A percentile compares a stretch with the other conserved stretches of the same genome.
These are phyloP conservation scores for Acrocephalus scirpaceus DNA, from an alignment of 2,797 vertebrate species.

Conservation along the genomic window DNA sequence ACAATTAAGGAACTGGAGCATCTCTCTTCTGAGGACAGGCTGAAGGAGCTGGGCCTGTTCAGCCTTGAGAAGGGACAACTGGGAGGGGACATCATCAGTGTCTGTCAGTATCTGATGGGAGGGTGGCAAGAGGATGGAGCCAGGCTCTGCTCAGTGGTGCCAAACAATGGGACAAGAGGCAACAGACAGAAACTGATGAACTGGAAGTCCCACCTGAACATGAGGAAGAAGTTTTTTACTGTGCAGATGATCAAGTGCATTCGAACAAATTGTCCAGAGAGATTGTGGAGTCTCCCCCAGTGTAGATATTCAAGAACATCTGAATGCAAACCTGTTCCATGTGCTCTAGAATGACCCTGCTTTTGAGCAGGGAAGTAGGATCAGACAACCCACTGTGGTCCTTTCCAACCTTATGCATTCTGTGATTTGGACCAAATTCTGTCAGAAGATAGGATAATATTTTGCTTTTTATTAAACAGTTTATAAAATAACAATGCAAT, in stretches of 20 bases:
- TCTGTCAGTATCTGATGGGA: background rate
- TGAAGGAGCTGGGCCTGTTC: background rate
- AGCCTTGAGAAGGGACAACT: accelerated
- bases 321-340: background rate
- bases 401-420: background rate
- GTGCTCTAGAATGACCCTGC: background rate
- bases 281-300: background rate
- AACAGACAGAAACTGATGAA: accelerated
- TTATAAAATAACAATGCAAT: background rate
- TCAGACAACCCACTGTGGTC: background rate
- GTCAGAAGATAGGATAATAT: background rate
- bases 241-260: accelerated
- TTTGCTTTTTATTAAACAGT: background rate
- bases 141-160: background rate
- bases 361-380: background rate
- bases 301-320: background rate
- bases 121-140: background rate
- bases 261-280: accelerated
- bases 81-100: accelerated
- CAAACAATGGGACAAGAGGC: background rate
- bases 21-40: accelerated
- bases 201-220: background rate
- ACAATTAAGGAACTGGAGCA: accelerated
- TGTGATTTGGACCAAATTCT: background rate
- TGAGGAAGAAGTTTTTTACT: accelerated